A percentile compares a stretch with the other conserved stretches of the same genome.
phyloP scores from a whole-genome alignment of 2,888 invertebrate species.

The Prosopocoilus inquinatus region DNA sequence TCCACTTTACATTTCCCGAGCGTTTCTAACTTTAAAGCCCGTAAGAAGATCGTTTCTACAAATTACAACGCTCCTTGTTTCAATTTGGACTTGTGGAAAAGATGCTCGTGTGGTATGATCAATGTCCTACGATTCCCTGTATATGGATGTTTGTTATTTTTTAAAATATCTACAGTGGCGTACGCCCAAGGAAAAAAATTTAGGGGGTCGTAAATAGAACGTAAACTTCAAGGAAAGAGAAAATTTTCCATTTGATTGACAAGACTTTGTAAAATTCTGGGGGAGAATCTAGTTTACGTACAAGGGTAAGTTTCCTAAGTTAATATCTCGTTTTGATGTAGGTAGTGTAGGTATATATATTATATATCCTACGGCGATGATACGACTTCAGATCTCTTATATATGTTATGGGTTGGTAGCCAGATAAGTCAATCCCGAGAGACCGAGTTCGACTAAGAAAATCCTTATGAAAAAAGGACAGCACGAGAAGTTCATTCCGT shows the following conservation, averaged over 20 bases:
- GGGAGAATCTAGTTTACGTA: slow-evolving; percentile 1
- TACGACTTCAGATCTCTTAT: slow-evolving; percentile 31
- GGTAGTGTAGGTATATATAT: slow-evolving; percentile 25
- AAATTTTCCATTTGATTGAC: slow-evolving; percentile 4
- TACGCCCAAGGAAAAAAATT: too few species aligned
- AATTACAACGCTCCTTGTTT: slow-evolving; percentile 22
- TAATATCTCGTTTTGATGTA: slow-evolving; percentile 23
- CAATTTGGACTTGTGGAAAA: slow-evolving; percentile 15
- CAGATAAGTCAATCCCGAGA: slow-evolving; percentile 33
- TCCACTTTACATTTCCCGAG: slow-evolving; percentile 27
- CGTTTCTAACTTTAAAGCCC: slow-evolving; percentile 22
- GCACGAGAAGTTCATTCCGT: slow-evolving; percentile 28
- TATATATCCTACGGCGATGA: slow-evolving; percentile 29
- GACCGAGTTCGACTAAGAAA: slow-evolving; percentile 29
- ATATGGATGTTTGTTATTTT: slow-evolving; percentile 1
- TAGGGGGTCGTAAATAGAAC: neutral
- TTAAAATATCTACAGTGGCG: slow-evolving; percentile 4
- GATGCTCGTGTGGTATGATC: slow-evolving; percentile 27
- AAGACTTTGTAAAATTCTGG: neutral
- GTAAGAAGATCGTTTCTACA: slow-evolving; percentile 15
- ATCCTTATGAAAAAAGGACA: slow-evolving; percentile 28
- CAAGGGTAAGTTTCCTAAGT: slow-evolving; percentile 23
- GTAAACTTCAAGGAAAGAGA: neutral
- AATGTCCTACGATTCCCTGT: slow-evolving; percentile 45
- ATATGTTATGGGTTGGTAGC: slow-evolving; percentile 31